phyloP scores from a whole-genome alignment of 1,140 invertebrate species.

The Paralvinella palmiformis region DNA sequence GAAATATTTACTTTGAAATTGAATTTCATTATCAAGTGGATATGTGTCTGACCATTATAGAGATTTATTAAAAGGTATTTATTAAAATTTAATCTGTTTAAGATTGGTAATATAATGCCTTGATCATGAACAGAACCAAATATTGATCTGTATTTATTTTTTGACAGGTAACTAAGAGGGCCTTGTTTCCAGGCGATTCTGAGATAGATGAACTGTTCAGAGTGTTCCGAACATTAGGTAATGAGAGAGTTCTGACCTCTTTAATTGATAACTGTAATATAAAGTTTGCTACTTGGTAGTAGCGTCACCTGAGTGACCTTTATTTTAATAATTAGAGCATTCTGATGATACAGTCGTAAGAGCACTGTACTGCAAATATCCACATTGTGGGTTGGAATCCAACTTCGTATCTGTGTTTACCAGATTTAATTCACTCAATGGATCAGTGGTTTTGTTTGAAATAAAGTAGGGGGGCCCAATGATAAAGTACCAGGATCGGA shows the following conservation, averaged over 20 bases:
- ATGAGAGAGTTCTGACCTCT: neutral
- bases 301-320: neutral
- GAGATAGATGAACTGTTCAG: conserved; percentile 52
- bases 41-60: neutral
- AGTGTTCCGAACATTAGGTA: conserved; percentile 50
- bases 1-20: too few species aligned
- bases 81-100: neutral
- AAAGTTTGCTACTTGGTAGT: neutral
- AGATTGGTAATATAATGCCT: neutral
- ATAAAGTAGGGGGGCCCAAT: too few species aligned
- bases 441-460: too few species aligned
- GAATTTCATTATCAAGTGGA: too few species aligned
- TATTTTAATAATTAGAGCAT: neutral
- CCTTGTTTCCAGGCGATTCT: conserved; percentile 52
- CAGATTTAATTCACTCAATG: too few species aligned
- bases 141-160: conserved; percentile 18
- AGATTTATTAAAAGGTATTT: neutral
- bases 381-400: neutral
- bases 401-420: too few species aligned
- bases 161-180: conserved; percentile 63
- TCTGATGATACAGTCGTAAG: too few species aligned
- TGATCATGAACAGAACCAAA: neutral
- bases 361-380: too few species aligned
- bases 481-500: too few species aligned
- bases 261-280: neutral